These are phyloP conservation scores for Pangasius sanitwongsei DNA, from an alignment of 2,797 vertebrate species.

Conservation along the genomic window DNA sequence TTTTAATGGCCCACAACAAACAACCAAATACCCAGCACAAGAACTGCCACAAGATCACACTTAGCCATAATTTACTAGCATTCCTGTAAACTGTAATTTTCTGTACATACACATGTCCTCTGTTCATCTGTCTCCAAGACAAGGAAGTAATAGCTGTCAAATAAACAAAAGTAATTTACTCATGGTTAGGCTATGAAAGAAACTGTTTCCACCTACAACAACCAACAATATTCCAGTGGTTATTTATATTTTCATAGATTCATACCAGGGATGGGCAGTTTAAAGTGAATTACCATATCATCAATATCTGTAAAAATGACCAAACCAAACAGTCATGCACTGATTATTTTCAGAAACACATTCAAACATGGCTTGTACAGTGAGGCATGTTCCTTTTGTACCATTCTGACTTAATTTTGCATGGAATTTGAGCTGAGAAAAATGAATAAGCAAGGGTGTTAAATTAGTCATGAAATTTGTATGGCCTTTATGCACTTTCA, in stretches of 20 bases:
- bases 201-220: not conserved
- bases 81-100: not conserved
- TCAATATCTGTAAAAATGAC: slow-evolving; percentile 16
- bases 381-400: not conserved
- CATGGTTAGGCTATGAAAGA: not conserved
- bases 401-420: not conserved
- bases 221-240: not conserved
- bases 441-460: slow-evolving; percentile 1
- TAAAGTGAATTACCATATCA: not conserved
- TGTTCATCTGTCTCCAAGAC: not conserved
- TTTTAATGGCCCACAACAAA: not conserved
- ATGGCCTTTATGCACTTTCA: slow-evolving; percentile 14
- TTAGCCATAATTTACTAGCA: not conserved
- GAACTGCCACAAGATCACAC: not conserved
- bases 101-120: not conserved
- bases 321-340: slow-evolving; percentile 1
- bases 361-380: not conserved
- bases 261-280: not conserved
- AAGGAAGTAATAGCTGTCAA: not conserved
- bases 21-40: not conserved
- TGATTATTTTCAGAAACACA: slow-evolving; percentile 15
- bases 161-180: not conserved
- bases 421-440: slow-evolving; percentile 3
- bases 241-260: not conserved
- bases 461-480: slow-evolving; percentile 5